Base-by-base conservation (phyloP, 2,113 vertebrate genomes). In the Salvelinus sp. region DNA sequence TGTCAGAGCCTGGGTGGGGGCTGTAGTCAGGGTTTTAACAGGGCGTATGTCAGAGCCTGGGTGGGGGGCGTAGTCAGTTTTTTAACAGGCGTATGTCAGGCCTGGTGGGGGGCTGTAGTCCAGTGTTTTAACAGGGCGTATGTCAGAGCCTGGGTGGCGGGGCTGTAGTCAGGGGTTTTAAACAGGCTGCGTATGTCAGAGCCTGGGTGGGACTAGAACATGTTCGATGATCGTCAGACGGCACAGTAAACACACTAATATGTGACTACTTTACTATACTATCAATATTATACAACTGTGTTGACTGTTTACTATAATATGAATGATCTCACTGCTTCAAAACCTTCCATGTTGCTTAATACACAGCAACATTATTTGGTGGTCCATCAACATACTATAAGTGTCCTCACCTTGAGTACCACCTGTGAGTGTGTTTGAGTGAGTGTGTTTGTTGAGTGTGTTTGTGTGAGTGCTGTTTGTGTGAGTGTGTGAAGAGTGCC, bases 371-470 rank as follows among this genome's bases (percentile, higher is more conserved):
- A 75, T 87, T 87, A 91, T 91, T 86, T 89, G 85, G 90, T 87
- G 81, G 82, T 89, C 86, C 89, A 90, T 90, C 88, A 90, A 88
- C 86, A 90, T 86, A 78, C 78, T 88, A 79, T 81, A 74, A 89
- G 85, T 82, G 89, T 90, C 85, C 91, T 91, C 76, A 88, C 79
- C 88, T 80, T 79, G 76, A 57, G 80, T 75, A 70, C 14, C 82
- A 85, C 77, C 20, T 27, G 22, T 78, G 81, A 65, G 78, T 78
- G 83, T 44, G 78, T 83, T 86, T 88, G 86, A 83, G 86, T 84
- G 83, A 81, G 79, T 83, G 47, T 74, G 60, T 28, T 27, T 27
- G 27, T 23, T 78, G 81, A 64, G 77, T 78, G 83, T 48, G 78
- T 83, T 86, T 88, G 86, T 23, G 22, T 78, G 81, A 64, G 78